These are phyloP conservation scores for Pluvianellus socialis DNA, from an alignment of 2,113 vertebrate species.

Conservation along the genomic window DNA sequence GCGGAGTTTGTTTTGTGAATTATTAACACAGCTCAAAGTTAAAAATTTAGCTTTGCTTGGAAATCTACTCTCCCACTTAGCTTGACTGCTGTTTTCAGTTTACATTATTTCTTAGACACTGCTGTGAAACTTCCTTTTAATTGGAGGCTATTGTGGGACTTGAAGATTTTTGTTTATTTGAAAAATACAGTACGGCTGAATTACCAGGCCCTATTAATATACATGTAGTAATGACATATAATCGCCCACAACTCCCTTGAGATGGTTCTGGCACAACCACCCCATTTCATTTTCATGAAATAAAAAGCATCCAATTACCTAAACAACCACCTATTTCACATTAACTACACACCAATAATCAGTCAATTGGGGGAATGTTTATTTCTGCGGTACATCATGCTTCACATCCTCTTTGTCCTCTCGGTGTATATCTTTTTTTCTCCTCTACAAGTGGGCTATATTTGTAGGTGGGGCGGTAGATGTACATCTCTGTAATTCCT, in stretches of 20 bases:
- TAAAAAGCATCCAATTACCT: slow-evolving; percentile 70
- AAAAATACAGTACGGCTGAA: slow-evolving; percentile 58
- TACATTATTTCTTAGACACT: slow-evolving; percentile 51
- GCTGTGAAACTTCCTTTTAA: slow-evolving; percentile 54
- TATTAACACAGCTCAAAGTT: slow-evolving; percentile 50
- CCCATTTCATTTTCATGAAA: slow-evolving; percentile 58
- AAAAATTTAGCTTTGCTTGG: slow-evolving; percentile 58
- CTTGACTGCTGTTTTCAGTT: slow-evolving; percentile 50
- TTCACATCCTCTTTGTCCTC: slow-evolving; percentile 26
- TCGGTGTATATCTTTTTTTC: neutral
- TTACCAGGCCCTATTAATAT: slow-evolving; percentile 63
- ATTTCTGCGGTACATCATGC: neutral
- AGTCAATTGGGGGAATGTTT: slow-evolving; percentile 40
- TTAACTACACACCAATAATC: slow-evolving; percentile 67
- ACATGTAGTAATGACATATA: slow-evolving; percentile 62
- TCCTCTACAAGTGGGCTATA: neutral
- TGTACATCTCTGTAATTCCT: neutral
- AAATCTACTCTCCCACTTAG: slow-evolving; percentile 46
- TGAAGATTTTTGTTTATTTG: slow-evolving; percentile 69
- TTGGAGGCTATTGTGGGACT: slow-evolving; percentile 49
- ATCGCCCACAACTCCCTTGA: slow-evolving; percentile 58
- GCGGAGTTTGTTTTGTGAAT: slow-evolving; percentile 55
- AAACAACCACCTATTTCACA: slow-evolving; percentile 67
- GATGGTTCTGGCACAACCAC: slow-evolving; percentile 38
- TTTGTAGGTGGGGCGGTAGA: neutral